Conservation (phyloP, 1,140 invertebrate genomes). For the Coptotermes formosanus region DNA sequence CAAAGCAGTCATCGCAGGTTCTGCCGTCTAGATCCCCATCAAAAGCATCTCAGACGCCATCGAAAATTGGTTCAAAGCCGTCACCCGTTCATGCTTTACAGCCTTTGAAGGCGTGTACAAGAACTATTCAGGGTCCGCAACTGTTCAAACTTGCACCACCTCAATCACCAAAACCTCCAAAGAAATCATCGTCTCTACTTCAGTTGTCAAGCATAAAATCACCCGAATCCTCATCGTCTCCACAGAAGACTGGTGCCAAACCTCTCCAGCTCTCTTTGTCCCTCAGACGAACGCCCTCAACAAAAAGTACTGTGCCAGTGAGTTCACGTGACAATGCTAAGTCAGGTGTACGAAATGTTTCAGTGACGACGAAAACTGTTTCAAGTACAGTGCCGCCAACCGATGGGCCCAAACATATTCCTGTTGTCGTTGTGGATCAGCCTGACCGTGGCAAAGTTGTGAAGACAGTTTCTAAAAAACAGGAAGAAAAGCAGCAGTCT, state of each 20-base stretch:
- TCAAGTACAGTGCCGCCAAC: neutral
- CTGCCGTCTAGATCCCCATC: neutral
- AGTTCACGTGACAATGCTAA: neutral
- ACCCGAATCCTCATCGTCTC: neutral
- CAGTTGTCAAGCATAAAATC: neutral
- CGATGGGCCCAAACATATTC: neutral
- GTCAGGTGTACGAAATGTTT: neutral
- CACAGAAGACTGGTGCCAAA: neutral
- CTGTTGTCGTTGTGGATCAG: neutral
- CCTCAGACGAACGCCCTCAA: neutral
- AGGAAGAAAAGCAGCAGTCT: neutral
- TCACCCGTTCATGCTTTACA: neutral
- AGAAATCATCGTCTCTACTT: neutral
- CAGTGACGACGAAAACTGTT: neutral
- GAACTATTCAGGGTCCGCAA: neutral
- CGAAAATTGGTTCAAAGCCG: neutral
- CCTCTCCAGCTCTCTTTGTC: neutral
- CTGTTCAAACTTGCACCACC: neutral
- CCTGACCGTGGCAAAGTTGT: neutral
- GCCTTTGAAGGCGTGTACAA: neutral
- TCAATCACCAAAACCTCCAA: neutral
- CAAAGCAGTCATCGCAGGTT: neutral
- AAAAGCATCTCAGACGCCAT: neutral
- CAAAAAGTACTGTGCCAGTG: neutral
- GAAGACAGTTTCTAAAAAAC: neutral